Evolutionary conservation across 1,140 invertebrate species (phyloP), one percentile per base, ranked within the genome.

Genomic region (Plodia interpunctella): DNA sequence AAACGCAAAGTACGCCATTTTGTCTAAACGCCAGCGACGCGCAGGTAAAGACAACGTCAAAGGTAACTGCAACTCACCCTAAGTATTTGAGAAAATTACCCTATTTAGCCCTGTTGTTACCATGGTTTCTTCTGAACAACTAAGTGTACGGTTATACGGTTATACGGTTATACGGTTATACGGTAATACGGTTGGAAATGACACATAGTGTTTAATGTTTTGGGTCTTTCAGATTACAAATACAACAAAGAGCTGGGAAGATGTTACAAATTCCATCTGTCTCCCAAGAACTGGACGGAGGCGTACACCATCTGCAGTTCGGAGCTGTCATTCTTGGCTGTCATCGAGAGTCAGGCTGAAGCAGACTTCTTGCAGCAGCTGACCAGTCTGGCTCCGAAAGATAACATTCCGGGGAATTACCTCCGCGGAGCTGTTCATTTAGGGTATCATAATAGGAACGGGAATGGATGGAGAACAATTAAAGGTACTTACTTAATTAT

Each of bases 251-350:
- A 64, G 10, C 25, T 78, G 0, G 78, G 76, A 10, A 77, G 68
- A 61, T 89, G 83, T 44, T 90, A 90, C 68, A 90, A 90, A 59
- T 81, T 90, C 35, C 85, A 90, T 21, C 25, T 68, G 17, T 72
- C 64, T 0, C 76, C 80, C 5, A 72, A 62, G 59, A 89, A 70
- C 35, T 90, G 87, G 87, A 70, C 66, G 0, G 83, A 87, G 0
- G 90, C 90, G 0, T 76, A 77, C 49, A 63, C 57, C 0, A 63
- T 74, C 0, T 90, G 90, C 59, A 65, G 59, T 17, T 66, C 75
- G 4, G 90, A 90, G 51, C 78, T 80, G 32, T 83, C 83, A 0
- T 83, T 88, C 44, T 62, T 90, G 11, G 84, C 87, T 0, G 66
- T 90, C 5, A 77, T 88, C 38, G 83, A 90, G 57, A 80, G 74